Percentiles rank a stretch among this genome's conserved stretches.
These are phyloP conservation scores for Parnassius glacialis DNA, from an alignment of 2,888 invertebrate species.

Conservation along the genomic window DNA sequence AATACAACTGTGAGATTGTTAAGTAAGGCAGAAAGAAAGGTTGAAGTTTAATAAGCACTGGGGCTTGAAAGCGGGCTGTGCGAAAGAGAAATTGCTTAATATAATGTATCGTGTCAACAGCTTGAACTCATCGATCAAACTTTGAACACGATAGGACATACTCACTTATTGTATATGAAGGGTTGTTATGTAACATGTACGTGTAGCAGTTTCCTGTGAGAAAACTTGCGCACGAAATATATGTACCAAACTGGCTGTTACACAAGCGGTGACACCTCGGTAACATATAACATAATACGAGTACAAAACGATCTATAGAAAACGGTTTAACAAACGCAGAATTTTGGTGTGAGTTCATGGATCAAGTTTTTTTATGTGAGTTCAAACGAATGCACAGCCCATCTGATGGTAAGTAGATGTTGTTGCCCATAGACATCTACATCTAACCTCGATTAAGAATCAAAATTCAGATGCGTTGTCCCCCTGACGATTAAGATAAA, in stretches of 20 bases:
- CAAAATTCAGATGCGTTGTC: too few species aligned
- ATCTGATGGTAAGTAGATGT: too few species aligned
- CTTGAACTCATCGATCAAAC: constrained; percentile 67
- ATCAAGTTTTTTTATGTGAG: too few species aligned
- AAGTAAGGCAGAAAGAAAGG: constrained; percentile 37
- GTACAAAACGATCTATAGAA: too few species aligned
- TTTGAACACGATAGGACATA: constrained; percentile 38
- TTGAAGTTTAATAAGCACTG: constrained; percentile 49
- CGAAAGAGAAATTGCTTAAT: constrained; percentile 43
- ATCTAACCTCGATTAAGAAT: too few species aligned
- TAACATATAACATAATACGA: constrained; percentile 12
- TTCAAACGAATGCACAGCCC: too few species aligned
- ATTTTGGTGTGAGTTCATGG: too few species aligned
- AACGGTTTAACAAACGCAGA: too few species aligned
- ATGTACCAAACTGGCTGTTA: constrained; percentile 43
- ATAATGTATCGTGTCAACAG: constrained; percentile 58
- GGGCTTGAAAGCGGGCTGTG: constrained; percentile 31
- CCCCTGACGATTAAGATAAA: too few species aligned
- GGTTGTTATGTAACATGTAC: constrained; percentile 30
- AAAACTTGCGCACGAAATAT: constrained; percentile 43
- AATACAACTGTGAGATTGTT: constrained; percentile 56
- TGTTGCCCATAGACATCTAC: too few species aligned
- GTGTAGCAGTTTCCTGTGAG: constrained; percentile 35
- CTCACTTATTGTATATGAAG: constrained; percentile 31
- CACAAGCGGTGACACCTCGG: constrained; percentile 30